Evolutionary conservation across 1,140 invertebrate species (phyloP), one percentile per base, ranked within the genome.

Genomic region (Akabosia matsudoensis): DNA sequence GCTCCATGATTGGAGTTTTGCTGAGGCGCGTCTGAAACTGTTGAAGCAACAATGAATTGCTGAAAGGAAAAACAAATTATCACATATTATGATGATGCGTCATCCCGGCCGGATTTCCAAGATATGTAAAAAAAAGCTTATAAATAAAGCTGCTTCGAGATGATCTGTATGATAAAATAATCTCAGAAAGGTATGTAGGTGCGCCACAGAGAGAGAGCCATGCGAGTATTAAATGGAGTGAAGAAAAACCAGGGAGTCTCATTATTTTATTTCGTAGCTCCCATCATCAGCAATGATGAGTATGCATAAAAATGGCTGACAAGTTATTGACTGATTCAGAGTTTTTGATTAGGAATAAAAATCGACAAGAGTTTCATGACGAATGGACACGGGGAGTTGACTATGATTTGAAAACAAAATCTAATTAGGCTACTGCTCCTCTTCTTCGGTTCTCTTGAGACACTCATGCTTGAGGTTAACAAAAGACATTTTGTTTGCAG

Each of bases 301-400:
- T 67, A 67, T 28, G 61, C 61, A 67, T 67, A 67, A 67, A 61
- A 67, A 67, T 67, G 61, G 61, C 61, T 67, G 61, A 67, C 61
- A 67, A 16, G 61, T 67, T 67, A 67, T 31, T 67, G 61, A 28
- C 61, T 67, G 61, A 30, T 67, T 67, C 61, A 30, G 28, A 67
- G 61, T 30, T 67, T 67, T 67, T 67, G 61, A 67, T 67, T 67
- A 67, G 61, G 61, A 67, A 67, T 67, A 67, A 67, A 67, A 67
- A n/a, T n/a, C n/a, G n/a, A n/a, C n/a, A n/a, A 67, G 61, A 31
- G 61, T 30, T 31, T 67, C 30, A 67, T 67, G 61, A 67, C 61
- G 61, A 67, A 67, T 67, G 61, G 61, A 67, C 61, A 30, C 31
- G 61, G 30, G 61, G 61, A 67, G 61, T 67, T 67, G 61, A 67